Conservation (phyloP, 2,888 invertebrate species). For the Ryuthela nishihirai region DNA sequence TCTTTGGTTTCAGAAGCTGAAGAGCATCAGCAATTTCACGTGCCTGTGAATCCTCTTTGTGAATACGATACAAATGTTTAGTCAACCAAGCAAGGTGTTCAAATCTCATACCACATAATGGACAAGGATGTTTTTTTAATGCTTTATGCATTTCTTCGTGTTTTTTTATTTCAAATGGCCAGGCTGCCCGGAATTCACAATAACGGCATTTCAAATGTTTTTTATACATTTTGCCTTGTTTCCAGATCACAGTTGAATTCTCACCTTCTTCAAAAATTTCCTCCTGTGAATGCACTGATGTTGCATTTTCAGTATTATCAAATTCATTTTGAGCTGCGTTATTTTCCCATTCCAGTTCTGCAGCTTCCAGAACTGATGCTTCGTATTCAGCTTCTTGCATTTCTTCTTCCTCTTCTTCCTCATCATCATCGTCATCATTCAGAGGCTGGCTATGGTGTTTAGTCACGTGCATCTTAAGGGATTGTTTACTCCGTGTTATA, state of each 20-base stretch:
- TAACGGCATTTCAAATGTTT: slow-evolving; percentile 22
- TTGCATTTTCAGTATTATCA: no score
- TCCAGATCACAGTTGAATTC: neutral
- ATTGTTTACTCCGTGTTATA: slow-evolving; percentile 34
- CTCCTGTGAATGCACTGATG: no score
- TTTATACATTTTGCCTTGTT: slow-evolving; percentile 18
- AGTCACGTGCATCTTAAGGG: slow-evolving; percentile 36
- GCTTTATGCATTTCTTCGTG: slow-evolving; percentile 32
- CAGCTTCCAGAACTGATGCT: no score
- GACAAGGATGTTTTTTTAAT: slow-evolving; percentile 38
- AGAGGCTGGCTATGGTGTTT: slow-evolving; percentile 31
- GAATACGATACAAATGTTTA: slow-evolving; percentile 33
- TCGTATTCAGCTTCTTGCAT: neutral
- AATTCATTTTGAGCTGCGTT: no score
- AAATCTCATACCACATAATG: slow-evolving; percentile 40
- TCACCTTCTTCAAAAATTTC: no score
- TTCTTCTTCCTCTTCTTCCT: slow-evolving; percentile 1
- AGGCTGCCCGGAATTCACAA: slow-evolving; percentile 33
- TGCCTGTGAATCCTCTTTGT: slow-evolving; percentile 33
- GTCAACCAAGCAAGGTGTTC: slow-evolving; percentile 36
- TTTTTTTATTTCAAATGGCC: slow-evolving; percentile 34
- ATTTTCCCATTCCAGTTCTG: no score
- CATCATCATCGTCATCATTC: neutral
- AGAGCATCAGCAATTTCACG: slow-evolving; percentile 29
- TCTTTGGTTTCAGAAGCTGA: slow-evolving; percentile 25